Evolutionary conservation across 2,888 invertebrate species (phyloP).

Genomic region (Cecidostiba fungosa): DNA sequence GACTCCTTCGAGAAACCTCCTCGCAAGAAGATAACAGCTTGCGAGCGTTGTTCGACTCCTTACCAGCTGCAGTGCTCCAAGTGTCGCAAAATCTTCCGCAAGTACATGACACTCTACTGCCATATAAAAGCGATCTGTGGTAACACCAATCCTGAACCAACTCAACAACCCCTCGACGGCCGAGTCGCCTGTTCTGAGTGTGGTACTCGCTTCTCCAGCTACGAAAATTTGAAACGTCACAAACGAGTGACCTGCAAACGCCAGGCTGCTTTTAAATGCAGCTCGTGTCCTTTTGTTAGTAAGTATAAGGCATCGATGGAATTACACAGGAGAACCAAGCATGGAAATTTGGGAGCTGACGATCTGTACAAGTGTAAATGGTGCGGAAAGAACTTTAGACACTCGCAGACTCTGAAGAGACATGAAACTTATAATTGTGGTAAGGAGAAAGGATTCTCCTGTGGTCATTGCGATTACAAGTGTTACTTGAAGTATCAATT

Average conservation of each 20-base stretch:
- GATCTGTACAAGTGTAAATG: constrained; percentile 44
- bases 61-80: constrained; percentile 49
- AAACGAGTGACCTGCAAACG: constrained; percentile 50
- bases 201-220: constrained; percentile 51
- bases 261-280: constrained; percentile 49
- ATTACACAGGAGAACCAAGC: constrained; percentile 43
- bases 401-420: constrained; percentile 64
- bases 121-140: constrained; percentile 61
- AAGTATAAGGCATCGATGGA: constrained; percentile 58
- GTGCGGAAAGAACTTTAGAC: constrained; percentile 63
- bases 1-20: constrained; percentile 41
- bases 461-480: constrained; percentile 54
- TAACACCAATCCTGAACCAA: constrained; percentile 15
- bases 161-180: constrained; percentile 1
- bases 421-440: constrained; percentile 65
- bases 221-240: constrained; percentile 53
- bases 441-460: constrained; percentile 55
- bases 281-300: constrained; percentile 48
- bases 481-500: constrained; percentile 58
- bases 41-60: constrained; percentile 26
- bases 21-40: constrained; percentile 45
- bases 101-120: constrained; percentile 59
- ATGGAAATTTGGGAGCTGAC: not conserved
- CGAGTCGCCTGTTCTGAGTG: constrained; percentile 45
- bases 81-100: constrained; percentile 57